Evolutionary conservation across 2,797 vertebrate genomes (phyloP).

Genomic region (Lepus townsendii): DNA sequence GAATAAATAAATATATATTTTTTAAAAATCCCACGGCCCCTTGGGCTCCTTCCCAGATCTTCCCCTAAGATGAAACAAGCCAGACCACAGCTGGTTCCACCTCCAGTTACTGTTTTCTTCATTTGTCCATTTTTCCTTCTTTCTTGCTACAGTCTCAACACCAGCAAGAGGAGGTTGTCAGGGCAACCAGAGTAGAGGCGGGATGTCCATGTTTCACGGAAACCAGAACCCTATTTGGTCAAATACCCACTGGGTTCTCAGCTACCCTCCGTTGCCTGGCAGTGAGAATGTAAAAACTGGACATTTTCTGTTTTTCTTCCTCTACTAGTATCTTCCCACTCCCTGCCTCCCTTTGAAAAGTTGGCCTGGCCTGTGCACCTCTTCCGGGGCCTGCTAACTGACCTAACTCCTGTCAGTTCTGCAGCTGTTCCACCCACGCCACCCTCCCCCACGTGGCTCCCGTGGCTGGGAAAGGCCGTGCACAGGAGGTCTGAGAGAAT

Average conservation of each 20-base stretch:
- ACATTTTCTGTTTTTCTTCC: slow-evolving; percentile 3
- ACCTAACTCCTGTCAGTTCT: no score
- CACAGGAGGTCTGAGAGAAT: neutral
- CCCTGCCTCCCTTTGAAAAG: neutral
- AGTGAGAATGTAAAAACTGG: slow-evolving; percentile 12
- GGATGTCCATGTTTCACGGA: slow-evolving; percentile 54
- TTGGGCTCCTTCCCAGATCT: neutral
- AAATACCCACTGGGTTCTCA: slow-evolving; percentile 61
- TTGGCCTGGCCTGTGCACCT: neutral
- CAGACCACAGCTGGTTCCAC: neutral
- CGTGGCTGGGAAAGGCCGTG: neutral
- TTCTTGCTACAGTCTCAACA: slow-evolving; percentile 58
- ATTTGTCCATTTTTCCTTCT: slow-evolving; percentile 41
- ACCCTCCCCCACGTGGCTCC: neutral
- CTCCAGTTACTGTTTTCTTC: slow-evolving; percentile 49
- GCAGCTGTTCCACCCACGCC: neutral
- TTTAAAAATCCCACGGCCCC: no score
- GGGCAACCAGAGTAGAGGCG: slow-evolving; percentile 69
- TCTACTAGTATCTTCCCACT: neutral
- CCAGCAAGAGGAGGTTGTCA: slow-evolving; percentile 77
- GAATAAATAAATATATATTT: no score
- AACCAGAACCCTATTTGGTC: slow-evolving; percentile 43
- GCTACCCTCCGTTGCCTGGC: slow-evolving; percentile 6
- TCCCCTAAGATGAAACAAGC: neutral
- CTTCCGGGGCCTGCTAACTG: neutral